phyloP scores from a whole-genome alignment of 2,888 invertebrate species.

The Pteria penguin region DNA sequence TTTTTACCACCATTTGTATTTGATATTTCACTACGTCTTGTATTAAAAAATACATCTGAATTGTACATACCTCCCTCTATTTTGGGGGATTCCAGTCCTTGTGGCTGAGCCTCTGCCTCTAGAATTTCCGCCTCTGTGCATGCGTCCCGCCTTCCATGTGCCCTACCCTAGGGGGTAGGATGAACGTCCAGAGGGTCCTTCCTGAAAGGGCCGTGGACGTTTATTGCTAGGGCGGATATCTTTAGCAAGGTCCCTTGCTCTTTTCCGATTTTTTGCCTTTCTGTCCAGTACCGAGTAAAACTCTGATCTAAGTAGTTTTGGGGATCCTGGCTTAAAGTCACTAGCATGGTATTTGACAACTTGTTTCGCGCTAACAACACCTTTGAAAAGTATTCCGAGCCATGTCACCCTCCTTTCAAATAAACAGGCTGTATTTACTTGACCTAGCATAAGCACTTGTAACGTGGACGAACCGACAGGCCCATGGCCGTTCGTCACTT shows the following conservation, averaged over 20 bases:
- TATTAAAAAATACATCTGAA: too few species aligned
- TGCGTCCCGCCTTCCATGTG: too few species aligned
- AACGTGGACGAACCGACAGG: too few species aligned
- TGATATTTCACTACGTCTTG: too few species aligned
- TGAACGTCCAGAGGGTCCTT: neutral
- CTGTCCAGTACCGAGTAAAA: slow-evolving; percentile 16
- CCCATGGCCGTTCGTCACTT: too few species aligned
- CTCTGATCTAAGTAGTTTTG: neutral
- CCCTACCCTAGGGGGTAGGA: too few species aligned
- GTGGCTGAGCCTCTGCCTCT: too few species aligned
- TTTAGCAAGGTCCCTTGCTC: slow-evolving; percentile 11
- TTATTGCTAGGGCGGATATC: neutral
- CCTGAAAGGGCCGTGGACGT: neutral
- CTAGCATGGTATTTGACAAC: neutral
- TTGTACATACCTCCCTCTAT: too few species aligned
- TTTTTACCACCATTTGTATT: neutral
- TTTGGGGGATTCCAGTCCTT: too few species aligned
- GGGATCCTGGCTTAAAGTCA: too few species aligned
- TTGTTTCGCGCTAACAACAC: neutral
- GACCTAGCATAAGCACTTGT: slow-evolving; percentile 2
- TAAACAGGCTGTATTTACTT: neutral
- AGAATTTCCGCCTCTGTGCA: too few species aligned
- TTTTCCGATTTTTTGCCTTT: slow-evolving; percentile 17
- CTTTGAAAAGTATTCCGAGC: neutral
- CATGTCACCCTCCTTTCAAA: slow-evolving; percentile 2